Evolutionary conservation across 2,113 vertebrate genomes (phyloP).

Genomic region (Erpornis zantholeuca): DNA sequence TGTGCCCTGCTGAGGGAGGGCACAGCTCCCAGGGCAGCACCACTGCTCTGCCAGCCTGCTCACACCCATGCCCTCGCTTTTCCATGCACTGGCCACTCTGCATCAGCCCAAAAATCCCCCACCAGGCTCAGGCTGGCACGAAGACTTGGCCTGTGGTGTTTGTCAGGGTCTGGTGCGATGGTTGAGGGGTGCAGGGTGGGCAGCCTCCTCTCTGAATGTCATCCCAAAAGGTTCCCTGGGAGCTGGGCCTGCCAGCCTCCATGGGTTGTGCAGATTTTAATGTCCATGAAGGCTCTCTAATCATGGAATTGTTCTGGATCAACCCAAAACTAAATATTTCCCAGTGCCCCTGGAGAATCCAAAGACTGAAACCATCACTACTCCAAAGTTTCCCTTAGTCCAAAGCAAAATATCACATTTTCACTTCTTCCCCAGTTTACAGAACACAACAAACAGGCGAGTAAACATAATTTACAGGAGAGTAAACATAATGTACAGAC

Average conservation of each 20-base stretch:
- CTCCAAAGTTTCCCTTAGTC: background rate
- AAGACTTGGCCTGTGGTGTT: rapidly evolving
- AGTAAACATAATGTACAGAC: background rate
- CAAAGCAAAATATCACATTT: background rate
- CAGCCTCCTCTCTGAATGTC: background rate
- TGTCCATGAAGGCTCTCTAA: background rate
- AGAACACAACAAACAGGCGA: background rate
- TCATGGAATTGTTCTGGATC: background rate
- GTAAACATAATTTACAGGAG: background rate
- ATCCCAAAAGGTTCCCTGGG: background rate
- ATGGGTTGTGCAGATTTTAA: background rate
- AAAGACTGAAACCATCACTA: background rate
- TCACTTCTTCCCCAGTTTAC: background rate
- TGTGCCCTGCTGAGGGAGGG: background rate
- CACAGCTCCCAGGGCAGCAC: background rate
- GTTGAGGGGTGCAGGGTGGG: background rate
- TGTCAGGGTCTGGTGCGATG: background rate
- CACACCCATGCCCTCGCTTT: rapidly evolving
- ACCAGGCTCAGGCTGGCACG: rapidly evolving
- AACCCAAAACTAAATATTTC: background rate
- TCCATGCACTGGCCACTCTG: rapidly evolving
- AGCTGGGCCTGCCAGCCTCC: background rate
- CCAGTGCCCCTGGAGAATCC: background rate
- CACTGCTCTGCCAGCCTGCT: background rate
- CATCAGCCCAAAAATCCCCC: background rate